Evolutionary conservation across 2,113 vertebrate species (phyloP).

Genomic region (Saguinus midas): DNA sequence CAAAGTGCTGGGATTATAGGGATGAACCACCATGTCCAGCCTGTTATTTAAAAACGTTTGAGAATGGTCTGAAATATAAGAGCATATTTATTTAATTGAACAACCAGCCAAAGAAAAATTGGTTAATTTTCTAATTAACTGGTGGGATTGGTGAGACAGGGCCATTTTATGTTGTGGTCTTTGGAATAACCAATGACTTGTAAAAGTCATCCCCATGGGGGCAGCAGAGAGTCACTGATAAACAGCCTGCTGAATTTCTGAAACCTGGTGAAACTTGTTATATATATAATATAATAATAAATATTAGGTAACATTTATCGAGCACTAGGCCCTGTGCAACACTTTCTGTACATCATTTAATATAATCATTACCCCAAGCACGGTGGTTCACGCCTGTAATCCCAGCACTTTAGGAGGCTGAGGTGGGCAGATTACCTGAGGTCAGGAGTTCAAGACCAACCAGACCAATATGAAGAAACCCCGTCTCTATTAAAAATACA

Average conservation of each 20-base stretch:
- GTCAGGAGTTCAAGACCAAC: too few relatives aligned
- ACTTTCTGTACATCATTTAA: background rate
- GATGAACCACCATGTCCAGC: too few relatives aligned
- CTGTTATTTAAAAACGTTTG: too few relatives aligned
- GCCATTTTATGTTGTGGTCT: background rate
- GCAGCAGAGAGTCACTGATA: conserved; percentile 30
- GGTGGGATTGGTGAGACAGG: background rate
- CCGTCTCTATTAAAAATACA: too few relatives aligned
- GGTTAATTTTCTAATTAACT: background rate
- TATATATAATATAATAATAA: background rate
- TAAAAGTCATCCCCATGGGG: background rate
- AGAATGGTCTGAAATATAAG: background rate
- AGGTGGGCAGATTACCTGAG: too few relatives aligned
- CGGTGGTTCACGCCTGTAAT: too few relatives aligned
- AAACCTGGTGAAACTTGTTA: background rate
- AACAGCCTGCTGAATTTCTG: background rate
- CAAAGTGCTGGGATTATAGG: too few relatives aligned
- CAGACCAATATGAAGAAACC: too few relatives aligned
- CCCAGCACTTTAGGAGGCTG: too few relatives aligned
- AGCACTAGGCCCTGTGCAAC: background rate
- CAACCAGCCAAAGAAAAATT: background rate
- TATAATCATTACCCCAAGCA: background rate
- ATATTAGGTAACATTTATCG: background rate
- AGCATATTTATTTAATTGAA: conserved; percentile 4
- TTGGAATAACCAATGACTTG: background rate